phyloP scores from a whole-genome alignment of 2,797 vertebrate species.

The Vireo griseus region DNA sequence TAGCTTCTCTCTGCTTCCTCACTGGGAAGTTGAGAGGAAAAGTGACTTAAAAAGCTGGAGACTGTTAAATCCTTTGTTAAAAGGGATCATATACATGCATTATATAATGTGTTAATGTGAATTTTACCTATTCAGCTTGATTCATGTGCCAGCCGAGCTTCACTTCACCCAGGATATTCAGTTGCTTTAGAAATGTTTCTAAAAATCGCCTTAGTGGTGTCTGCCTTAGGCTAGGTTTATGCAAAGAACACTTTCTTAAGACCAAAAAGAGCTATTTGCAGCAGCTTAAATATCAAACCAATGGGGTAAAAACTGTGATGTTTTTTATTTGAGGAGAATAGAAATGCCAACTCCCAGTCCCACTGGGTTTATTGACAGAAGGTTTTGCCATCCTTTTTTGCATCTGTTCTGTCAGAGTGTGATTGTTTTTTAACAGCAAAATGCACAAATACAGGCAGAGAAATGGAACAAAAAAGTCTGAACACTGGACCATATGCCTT shows the following conservation, averaged over 20 bases:
- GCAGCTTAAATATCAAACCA: background rate
- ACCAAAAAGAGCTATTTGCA: background rate
- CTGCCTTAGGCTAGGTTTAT: background rate
- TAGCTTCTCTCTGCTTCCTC: background rate
- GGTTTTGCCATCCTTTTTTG: background rate
- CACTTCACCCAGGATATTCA: background rate
- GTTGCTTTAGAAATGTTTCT: background rate
- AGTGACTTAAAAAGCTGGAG: background rate
- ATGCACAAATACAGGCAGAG: background rate
- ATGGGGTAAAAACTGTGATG: background rate
- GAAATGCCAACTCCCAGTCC: background rate
- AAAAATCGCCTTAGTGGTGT: background rate
- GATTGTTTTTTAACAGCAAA: background rate
- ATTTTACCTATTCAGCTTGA: background rate
- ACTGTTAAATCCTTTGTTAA: background rate
- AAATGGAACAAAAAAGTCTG: background rate
- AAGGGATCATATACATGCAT: background rate
- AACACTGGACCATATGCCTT: background rate
- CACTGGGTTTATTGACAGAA: background rate
- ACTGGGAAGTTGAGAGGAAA: background rate
- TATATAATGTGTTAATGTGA: background rate
- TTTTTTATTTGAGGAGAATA: background rate
- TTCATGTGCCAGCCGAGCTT: background rate
- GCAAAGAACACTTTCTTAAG: background rate
- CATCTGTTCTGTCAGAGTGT: background rate